Base-by-base conservation (phyloP, 2,113 vertebrate genomes). In the Urocolius indicus region DNA sequence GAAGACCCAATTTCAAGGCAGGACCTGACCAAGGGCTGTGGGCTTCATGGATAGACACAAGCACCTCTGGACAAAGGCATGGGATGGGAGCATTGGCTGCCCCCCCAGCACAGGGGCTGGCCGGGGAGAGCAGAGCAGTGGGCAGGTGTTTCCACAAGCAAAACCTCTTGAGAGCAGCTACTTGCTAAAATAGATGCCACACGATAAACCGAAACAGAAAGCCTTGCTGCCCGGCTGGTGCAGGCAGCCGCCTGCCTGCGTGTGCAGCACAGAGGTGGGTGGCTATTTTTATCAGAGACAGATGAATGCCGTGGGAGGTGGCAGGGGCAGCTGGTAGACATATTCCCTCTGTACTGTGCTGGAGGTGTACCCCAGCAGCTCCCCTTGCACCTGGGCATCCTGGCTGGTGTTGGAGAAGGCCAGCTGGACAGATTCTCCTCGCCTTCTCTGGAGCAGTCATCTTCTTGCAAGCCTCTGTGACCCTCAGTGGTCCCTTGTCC, bases 1-100 rank as follows among this genome's bases (percentile, higher is more conserved):
- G 26, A 66, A 81, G 30, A 45, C 17, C 5, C 63, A 38, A 24
- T 61, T 94, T 72, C 1, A 1, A 43, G 72, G 10, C 19, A 63
- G 29, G 26, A 45, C 11, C 57, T 3, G 19, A 15, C 41, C 4
- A 13, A 68, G 68, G 41, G 58, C 66, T 8, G 1, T 5, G 4
- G n/a, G 38, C 30, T 55, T 58, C 0, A 0, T 0, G 8, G 29
- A 20, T 52, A 66, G 52, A 52, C 46, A 36, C 4, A 2, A 93
- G 27, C 27, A 18, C n/a, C 1, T 2, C 0, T 0, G 1, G 46
- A 36, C 4, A 1, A 51, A 32, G 17, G 8, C 2, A 3, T 1
- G 3, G 45, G 16, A 43, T 67, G 58, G 62, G 52, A 83, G 24
- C 89, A 46, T 7, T 1, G 5, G 58, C n/a, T 85, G 71, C 75